phyloP scores from a whole-genome alignment of 2,113 vertebrate genomes.

The Hypocryptadius cinnamomeus region DNA sequence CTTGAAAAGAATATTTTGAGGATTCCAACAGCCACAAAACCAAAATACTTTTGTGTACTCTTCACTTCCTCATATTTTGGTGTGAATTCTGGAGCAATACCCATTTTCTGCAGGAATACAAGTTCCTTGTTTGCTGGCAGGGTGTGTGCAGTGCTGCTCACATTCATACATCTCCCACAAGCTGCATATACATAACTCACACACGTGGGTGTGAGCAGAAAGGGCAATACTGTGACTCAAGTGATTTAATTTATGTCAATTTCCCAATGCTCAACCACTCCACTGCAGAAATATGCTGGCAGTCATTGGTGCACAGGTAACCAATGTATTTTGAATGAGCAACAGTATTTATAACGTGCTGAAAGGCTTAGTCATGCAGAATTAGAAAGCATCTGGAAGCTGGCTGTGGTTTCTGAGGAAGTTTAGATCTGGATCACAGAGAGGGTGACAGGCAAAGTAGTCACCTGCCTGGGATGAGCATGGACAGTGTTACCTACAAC shows the following conservation, averaged over 20 bases:
- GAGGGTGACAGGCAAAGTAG: neutral
- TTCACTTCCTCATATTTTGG: neutral
- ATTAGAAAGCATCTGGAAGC: neutral
- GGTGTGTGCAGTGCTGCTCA: neutral
- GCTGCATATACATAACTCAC: neutral
- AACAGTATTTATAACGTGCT: neutral
- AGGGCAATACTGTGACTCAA: constrained; percentile 39
- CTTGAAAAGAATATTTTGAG: neutral
- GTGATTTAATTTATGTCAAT: neutral
- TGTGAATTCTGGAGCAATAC: neutral
- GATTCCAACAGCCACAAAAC: neutral
- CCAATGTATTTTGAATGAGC: neutral
- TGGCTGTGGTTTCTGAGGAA: neutral
- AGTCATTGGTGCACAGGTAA: neutral
- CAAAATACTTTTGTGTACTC: neutral
- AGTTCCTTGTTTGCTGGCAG: neutral
- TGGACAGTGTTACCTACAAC: neutral
- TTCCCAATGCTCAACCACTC: neutral
- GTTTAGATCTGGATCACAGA: neutral
- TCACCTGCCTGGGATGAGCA: neutral
- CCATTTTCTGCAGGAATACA: neutral
- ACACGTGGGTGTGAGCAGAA: neutral
- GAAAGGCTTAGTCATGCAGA: neutral
- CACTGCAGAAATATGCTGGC: neutral
- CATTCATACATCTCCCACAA: neutral